Evolutionary conservation across 1,140 invertebrate genomes (phyloP), one percentile per base, ranked within the genome.

Genomic region (Dysdera silvatica): DNA sequence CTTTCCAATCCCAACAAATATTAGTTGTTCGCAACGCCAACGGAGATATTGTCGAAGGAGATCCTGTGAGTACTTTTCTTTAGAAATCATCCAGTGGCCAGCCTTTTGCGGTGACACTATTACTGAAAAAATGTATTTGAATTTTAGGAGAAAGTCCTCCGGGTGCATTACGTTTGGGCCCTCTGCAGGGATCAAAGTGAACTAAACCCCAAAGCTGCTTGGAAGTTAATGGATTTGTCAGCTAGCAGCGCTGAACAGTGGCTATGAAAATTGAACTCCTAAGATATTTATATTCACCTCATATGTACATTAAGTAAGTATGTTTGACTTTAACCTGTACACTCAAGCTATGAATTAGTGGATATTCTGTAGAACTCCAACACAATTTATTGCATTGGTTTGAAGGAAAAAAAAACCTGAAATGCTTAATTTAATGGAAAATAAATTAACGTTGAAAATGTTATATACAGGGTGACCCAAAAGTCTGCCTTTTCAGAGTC

Each of bases 101-200:
- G n/a, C n/a, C n/a, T n/a, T n/a, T n/a, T n/a, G n/a, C n/a, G n/a
- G n/a, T n/a, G n/a, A n/a, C n/a, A n/a, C n/a, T n/a, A n/a, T n/a
- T n/a, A n/a, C n/a, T n/a, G n/a, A n/a, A n/a, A n/a, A n/a, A n/a
- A 10, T 14, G 14, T 62, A 52, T 67, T 48, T 51, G 68, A n/a
- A 51, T 73, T 75, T 41, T 69, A 81, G 79, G 85, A 97, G n/a
- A 97, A 96, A 80, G 87, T 99, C 18, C 84, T 96, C 81, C 80
- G 92, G 57, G 87, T 98, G 0, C 87, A 88, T 71, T 95, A 99
- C 75, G 91, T 97, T 20, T 99, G 95, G 95, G 95, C 97, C 6
- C 78, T 99, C 53, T 99, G 96, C 77, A 78, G 96, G 57, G 96
- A 99, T 78, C 87, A 88, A 48, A 84, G 86, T 60, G 95, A 98